Base-by-base conservation (phyloP, 2,113 vertebrate genomes). In the Percina caprodes region DNA sequence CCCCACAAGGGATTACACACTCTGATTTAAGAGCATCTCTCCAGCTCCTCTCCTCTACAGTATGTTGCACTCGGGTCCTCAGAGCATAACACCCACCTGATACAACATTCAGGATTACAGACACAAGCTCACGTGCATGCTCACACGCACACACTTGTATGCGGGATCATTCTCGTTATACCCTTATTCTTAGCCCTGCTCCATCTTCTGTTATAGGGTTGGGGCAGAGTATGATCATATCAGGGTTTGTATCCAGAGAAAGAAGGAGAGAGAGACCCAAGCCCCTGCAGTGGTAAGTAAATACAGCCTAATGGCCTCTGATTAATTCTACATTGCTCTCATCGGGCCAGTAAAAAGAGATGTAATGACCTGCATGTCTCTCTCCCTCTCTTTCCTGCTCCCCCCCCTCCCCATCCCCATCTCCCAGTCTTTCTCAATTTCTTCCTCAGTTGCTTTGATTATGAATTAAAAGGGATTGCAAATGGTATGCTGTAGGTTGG, bases 291-390 rank as follows among this genome's bases (percentile, higher is more conserved):
- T 65, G 92, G 88, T 90, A 92, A 94, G 92, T 95, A 95, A 96
- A 96, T 95, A 95, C 94, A 92, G 96, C 96, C 96, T 99, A 99
- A 99, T 99, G 97, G 97, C 97, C 96, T 97, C 97, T 99, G 97
- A 99, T 99, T 99, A 98, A 97, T 98, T 97, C 97, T 96, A 96
- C 98, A 97, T 96, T 96, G 97, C 97, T 97, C 97, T 98, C 97
- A 97, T 98, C 96, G 96, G 96, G 95, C 93, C 94, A 96, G 96
- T 96, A 95, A 97, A 97, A 96, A 97, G 96, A 97, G 95, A 97
- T 94, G 96, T 97, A 98, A 98, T 98, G 97, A 97, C 96, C 97
- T 95, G 95, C 94, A 93, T 95, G 94, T 95, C 86, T 77, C 79
- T 74, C 83, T 83, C 76, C 42, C 69, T 80, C 88, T 83, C 86